These are phyloP conservation scores for Tetragnatha montana DNA, from an alignment of 2,888 invertebrate genomes.

Conservation along the genomic window DNA sequence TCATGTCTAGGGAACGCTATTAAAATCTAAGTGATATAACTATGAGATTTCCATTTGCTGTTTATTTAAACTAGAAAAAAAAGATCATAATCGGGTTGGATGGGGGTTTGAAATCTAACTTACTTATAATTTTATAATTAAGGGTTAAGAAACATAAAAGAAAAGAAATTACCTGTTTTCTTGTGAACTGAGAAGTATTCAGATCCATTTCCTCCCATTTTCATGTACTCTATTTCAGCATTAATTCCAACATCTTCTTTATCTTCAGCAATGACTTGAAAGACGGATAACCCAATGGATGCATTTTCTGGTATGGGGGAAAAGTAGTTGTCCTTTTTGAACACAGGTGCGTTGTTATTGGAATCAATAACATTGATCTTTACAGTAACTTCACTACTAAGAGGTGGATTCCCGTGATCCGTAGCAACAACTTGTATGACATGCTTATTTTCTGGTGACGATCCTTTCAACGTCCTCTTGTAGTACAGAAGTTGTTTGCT, in stretches of 20 bases:
- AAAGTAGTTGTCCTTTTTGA: conserved; percentile 89
- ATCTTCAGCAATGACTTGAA: conserved; percentile 80
- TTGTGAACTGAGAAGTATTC: conserved; percentile 85
- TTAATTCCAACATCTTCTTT: conserved; percentile 91
- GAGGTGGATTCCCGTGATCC: conserved; percentile 95
- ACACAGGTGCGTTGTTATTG: conserved; percentile 92
- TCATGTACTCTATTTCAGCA: conserved; percentile 88
- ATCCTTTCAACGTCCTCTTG: conserved; percentile 80
- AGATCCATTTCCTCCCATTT: conserved; percentile 86
- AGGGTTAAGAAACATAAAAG: not conserved
- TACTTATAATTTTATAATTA: too few relatives aligned
- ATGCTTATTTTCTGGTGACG: conserved; percentile 92
- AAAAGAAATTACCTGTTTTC: conserved; percentile 80
- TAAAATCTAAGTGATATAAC: too few relatives aligned
- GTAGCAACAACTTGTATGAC: conserved; percentile 91
- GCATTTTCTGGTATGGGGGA: conserved; percentile 94
- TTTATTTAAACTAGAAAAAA: too few relatives aligned
- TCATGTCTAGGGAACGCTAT: too few relatives aligned
- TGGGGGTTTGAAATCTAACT: too few relatives aligned
- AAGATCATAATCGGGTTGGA: too few relatives aligned
- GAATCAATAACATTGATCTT: conserved; percentile 87
- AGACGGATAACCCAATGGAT: conserved; percentile 92
- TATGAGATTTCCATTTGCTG: too few relatives aligned
- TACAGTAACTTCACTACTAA: conserved; percentile 84
- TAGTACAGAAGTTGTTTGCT: conserved; percentile 88